A percentile compares a stretch with the other conserved stretches of the same genome.
phyloP scores from a whole-genome alignment of 1,140 invertebrate species.

The Paramacrobiotus metropolitanus region DNA sequence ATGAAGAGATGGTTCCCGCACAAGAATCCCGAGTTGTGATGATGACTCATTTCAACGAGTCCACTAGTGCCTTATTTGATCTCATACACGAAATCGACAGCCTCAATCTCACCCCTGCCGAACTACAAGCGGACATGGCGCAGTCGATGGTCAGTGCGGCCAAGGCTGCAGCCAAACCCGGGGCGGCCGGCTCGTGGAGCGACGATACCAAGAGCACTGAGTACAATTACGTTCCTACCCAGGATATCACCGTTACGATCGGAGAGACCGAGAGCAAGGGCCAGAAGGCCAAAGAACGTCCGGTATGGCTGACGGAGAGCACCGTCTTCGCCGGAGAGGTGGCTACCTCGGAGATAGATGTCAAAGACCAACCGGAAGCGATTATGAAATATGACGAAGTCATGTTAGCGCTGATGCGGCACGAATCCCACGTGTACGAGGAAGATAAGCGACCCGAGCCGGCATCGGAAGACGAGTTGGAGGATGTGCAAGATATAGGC shows the following conservation, averaged over 20 bases:
- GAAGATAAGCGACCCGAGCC: no score
- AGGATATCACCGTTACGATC: slow-evolving; percentile 18
- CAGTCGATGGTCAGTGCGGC: no score
- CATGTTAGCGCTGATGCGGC: no score
- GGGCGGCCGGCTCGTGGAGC: slow-evolving; percentile 22
- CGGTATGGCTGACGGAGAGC: slow-evolving; percentile 22
- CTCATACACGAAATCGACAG: slow-evolving; percentile 20
- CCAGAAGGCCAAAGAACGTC: slow-evolving; percentile 17
- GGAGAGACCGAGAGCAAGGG: slow-evolving; percentile 7
- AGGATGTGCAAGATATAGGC: no score
- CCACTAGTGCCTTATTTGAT: slow-evolving; percentile 20
- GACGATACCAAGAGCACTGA: slow-evolving; percentile 16
- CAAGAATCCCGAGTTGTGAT: slow-evolving; percentile 19
- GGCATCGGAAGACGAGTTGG: no score
- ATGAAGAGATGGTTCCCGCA: slow-evolving; percentile 20
- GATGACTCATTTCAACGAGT: slow-evolving; percentile 22
- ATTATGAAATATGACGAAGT: no score
- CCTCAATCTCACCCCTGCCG: slow-evolving; percentile 18
- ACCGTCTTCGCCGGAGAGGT: no score
- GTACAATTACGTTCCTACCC: slow-evolving; percentile 17
- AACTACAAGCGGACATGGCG: slow-evolving; percentile 22
- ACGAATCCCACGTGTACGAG: no score
- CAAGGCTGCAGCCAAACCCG: background rate
- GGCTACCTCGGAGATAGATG: no score
- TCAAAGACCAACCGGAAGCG: no score